phyloP scores from a whole-genome alignment of 2,113 vertebrate species.

The Rhipidura dahli region DNA sequence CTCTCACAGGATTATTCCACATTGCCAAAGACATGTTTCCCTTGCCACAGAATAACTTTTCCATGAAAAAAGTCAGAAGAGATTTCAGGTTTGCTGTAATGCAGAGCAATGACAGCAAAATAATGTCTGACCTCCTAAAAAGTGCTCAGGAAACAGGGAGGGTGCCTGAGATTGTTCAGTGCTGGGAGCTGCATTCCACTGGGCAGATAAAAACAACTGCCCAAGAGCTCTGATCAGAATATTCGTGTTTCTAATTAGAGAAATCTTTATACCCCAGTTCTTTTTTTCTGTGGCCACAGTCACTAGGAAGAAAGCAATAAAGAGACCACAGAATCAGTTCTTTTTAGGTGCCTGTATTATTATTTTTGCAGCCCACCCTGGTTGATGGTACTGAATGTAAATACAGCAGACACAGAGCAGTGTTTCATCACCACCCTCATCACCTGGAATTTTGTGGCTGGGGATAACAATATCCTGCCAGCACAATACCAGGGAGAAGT shows the following conservation, averaged over 20 bases:
- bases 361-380: neutral
- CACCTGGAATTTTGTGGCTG: neutral
- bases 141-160: conserved; percentile 22
- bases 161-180: conserved; percentile 11
- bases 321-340: neutral
- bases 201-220: conserved; percentile 25
- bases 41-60: neutral
- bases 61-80: conserved; percentile 6
- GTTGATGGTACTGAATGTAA: neutral
- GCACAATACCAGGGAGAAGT: neutral
- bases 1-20: neutral
- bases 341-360: neutral
- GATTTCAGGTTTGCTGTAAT: conserved; percentile 25
- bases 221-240: conserved; percentile 6
- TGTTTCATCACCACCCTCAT: neutral
- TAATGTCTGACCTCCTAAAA: conserved; percentile 29
- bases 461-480: neutral
- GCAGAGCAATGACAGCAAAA: conserved; percentile 27
- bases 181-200: neutral
- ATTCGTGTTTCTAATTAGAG: conserved; percentile 26
- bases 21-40: neutral
- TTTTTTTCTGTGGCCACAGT: neutral
- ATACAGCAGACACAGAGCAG: neutral
- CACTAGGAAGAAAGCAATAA: neutral
- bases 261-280: neutral